Conservation (phyloP, 2,113 vertebrate genomes). For the Rhynchomys soricoides region DNA sequence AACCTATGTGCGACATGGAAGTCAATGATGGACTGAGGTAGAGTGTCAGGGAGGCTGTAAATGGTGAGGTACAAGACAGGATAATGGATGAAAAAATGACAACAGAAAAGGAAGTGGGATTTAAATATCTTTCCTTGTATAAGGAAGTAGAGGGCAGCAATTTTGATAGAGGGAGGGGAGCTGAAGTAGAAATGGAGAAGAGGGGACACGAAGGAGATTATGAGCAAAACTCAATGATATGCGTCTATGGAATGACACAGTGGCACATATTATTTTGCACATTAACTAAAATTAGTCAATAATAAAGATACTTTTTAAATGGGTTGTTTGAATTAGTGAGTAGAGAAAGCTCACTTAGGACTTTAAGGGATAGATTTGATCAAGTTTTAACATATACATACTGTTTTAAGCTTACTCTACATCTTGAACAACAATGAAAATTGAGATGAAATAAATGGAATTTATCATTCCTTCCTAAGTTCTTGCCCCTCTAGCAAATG, state of each 20-base stretch:
- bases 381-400: not conserved
- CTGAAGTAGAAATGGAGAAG: not conserved
- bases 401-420: not conserved
- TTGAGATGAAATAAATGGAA: not conserved
- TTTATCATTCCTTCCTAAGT: not conserved
- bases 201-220: not conserved
- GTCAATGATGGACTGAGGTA: not conserved
- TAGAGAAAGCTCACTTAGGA: not conserved
- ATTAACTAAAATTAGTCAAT: not conserved
- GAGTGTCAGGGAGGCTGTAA: not conserved
- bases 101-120: too few species aligned
- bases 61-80: not conserved
- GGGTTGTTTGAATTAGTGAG: not conserved
- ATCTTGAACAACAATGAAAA: not conserved
- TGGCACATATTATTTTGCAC: not conserved
- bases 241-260: not conserved
- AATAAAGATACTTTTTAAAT: not conserved
- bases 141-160: not conserved
- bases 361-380: not conserved
- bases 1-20: not conserved
- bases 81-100: too few species aligned
- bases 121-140: not conserved
- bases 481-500: not conserved
- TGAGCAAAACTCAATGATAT: not conserved
- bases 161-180: too few species aligned